Evolutionary conservation across 1,140 invertebrate genomes (phyloP).

Genomic region (Eumeta japonica): DNA sequence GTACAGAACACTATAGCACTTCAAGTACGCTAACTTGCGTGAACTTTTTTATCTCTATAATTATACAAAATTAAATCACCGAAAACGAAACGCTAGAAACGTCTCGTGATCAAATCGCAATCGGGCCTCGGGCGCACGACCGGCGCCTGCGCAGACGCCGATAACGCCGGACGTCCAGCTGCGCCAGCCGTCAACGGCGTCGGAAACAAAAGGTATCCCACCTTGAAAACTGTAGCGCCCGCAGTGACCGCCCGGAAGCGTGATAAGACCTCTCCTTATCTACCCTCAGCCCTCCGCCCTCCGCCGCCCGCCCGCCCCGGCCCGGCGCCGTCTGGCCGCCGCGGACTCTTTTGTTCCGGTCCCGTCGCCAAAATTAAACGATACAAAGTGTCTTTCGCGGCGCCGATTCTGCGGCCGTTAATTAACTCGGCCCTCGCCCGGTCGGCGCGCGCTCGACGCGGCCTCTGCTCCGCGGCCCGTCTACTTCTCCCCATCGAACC

Average conservation of each 20-base stretch:
- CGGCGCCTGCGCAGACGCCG: too few relatives aligned
- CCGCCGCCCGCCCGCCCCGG: constrained; percentile 16
- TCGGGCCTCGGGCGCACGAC: too few relatives aligned
- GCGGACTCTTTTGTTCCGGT: constrained; percentile 56
- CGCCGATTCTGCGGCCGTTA: constrained; percentile 55
- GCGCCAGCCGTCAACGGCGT: constrained; percentile 37
- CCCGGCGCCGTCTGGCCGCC: constrained; percentile 20
- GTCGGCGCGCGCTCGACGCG: too few relatives aligned
- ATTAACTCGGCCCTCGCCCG: too few relatives aligned
- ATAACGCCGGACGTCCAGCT: constrained; percentile 56
- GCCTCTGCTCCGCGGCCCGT: too few relatives aligned
- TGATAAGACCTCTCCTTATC: constrained; percentile 49
- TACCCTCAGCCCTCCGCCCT: constrained; percentile 26
- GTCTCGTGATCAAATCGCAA: too few relatives aligned
- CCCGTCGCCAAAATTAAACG: constrained; percentile 57
- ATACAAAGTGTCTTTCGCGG: constrained; percentile 55
- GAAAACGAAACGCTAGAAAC: too few relatives aligned
- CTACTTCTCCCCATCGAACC: constrained; percentile 48
- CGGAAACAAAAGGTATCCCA: constrained; percentile 53
- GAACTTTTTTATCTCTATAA: too few relatives aligned
- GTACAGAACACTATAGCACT: too few relatives aligned
- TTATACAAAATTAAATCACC: too few relatives aligned
- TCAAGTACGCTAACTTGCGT: too few relatives aligned
- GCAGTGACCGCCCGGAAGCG: constrained; percentile 29
- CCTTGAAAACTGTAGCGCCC: constrained; percentile 46